Evolutionary conservation across 2,113 vertebrate genomes (phyloP).

Genomic region (Anhinga rufa): DNA sequence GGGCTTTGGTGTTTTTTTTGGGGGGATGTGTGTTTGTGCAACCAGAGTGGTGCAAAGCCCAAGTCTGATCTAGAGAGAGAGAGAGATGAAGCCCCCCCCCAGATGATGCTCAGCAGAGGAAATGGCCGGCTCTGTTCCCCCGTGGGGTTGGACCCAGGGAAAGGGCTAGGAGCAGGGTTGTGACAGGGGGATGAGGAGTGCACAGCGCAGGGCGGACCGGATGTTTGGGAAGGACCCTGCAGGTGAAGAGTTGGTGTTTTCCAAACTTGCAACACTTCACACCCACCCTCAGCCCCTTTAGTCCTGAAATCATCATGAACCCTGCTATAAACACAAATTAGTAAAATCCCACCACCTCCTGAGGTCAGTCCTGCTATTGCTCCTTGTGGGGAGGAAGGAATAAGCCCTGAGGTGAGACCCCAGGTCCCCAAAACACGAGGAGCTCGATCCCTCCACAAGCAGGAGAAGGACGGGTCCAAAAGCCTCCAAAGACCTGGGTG

Average conservation of each 20-base stretch:
- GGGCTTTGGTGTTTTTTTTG: neutral
- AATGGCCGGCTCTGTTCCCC: neutral
- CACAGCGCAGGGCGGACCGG: accelerated
- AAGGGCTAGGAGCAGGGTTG: neutral
- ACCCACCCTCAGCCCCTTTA: neutral
- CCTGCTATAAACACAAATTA: accelerated
- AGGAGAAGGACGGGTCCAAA: neutral
- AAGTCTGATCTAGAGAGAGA: neutral
- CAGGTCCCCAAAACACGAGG: accelerated
- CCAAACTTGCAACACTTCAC: neutral
- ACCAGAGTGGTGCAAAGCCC: neutral
- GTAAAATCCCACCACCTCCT: neutral
- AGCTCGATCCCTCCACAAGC: neutral
- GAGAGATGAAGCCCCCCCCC: neutral
- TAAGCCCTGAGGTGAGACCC: accelerated
- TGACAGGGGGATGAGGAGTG: neutral
- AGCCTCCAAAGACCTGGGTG: no score
- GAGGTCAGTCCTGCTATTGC: neutral
- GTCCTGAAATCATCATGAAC: accelerated
- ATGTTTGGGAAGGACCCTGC: neutral
- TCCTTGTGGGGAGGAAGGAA: neutral
- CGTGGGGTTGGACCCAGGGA: accelerated
- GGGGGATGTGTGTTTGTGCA: neutral
- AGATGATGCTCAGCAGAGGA: neutral
- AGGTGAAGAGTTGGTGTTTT: accelerated